phyloP scores from a whole-genome alignment of 2,797 vertebrate species.

The Pangasius macronema region DNA sequence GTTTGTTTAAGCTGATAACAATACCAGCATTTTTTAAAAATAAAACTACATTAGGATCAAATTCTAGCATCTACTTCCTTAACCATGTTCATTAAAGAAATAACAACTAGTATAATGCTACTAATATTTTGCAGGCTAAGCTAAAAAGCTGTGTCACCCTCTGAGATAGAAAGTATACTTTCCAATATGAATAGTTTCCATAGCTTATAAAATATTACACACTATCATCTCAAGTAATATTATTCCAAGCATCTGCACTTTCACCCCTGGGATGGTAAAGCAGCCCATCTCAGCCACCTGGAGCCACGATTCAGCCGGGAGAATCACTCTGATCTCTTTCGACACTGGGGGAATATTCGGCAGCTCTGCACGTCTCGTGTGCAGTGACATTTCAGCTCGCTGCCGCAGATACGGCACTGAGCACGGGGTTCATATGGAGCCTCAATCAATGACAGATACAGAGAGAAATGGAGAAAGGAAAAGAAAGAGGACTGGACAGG shows the following conservation, averaged over 20 bases:
- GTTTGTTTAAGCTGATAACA: conserved; percentile 2
- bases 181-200: background rate
- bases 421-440: conserved; percentile 41
- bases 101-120: background rate
- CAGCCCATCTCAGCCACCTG: conserved; percentile 22
- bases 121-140: background rate
- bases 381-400: conserved; percentile 71
- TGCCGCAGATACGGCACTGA: conserved; percentile 57
- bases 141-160: background rate
- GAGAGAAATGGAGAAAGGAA: background rate
- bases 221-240: conserved; percentile 25
- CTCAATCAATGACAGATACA: conserved; percentile 17
- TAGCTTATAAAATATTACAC: conserved; percentile 27
- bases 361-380: conserved; percentile 62
- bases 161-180: background rate
- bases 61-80: background rate
- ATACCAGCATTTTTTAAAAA: background rate
- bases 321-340: conserved; percentile 69
- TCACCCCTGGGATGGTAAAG: background rate
- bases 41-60: background rate
- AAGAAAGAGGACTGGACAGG: background rate
- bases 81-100: background rate
- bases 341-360: conserved; percentile 65
- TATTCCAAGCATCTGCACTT: conserved; percentile 12
- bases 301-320: conserved; percentile 28